Evolutionary conservation across 1,140 invertebrate genomes (phyloP).

Genomic region (Pseudomyrmex cubaensis): DNA sequence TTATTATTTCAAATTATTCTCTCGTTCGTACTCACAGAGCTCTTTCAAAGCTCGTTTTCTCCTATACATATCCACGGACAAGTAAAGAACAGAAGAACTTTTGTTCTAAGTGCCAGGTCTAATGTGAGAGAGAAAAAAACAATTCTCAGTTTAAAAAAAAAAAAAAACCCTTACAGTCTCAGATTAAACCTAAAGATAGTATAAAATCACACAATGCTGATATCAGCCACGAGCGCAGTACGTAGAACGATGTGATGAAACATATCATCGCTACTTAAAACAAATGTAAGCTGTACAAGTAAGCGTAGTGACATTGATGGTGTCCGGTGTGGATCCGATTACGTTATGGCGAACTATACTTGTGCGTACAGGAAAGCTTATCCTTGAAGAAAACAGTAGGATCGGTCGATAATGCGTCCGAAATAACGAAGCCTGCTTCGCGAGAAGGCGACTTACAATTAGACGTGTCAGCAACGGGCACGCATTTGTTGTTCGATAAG

Average conservation of each 20-base stretch:
- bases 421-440: conserved; percentile 44
- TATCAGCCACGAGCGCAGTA: neutral
- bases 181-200: no score
- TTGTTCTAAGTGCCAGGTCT: neutral
- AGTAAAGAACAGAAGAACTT: neutral
- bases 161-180: neutral
- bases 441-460: conserved; percentile 18
- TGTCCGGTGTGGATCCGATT: conserved; percentile 41
- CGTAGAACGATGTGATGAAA: conserved; percentile 27
- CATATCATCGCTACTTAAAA: conserved; percentile 47
- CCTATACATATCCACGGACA: no score
- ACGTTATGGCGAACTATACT: conserved; percentile 41
- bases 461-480: conserved; percentile 35
- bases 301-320: conserved; percentile 27
- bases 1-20: neutral
- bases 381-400: conserved; percentile 11
- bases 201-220: neutral
- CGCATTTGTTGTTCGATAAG: conserved; percentile 53
- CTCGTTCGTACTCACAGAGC: no score
- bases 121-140: neutral
- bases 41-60: no score
- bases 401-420: conserved; percentile 27
- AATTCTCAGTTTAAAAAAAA: neutral
- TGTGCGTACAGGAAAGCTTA: conserved; percentile 3
- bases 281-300: conserved; percentile 48